These are phyloP conservation scores for Pycnomerus fuliginosus DNA, from an alignment of 2,888 invertebrate species.

Conservation along the genomic window DNA sequence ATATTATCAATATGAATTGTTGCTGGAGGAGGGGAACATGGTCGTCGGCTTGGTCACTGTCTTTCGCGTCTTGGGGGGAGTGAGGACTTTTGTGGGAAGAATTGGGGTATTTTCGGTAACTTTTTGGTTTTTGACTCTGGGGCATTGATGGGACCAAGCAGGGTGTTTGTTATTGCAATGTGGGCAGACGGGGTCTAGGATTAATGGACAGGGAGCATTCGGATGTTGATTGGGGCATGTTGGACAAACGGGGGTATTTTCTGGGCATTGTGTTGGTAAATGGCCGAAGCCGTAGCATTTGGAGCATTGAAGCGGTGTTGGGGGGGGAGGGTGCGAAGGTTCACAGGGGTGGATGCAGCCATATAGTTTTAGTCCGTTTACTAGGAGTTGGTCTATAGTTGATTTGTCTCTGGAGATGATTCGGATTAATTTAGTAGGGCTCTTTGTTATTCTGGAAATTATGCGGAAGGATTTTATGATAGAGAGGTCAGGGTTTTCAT, in stretches of 20 bases:
- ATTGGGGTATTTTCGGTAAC: slow-evolving; percentile 1
- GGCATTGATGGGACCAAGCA: slow-evolving; percentile 3
- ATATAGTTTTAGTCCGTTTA: not conserved
- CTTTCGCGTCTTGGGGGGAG: not conserved
- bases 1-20: not conserved
- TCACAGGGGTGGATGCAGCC: not conserved
- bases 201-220: not conserved
- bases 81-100: not conserved
- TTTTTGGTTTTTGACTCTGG: not conserved
- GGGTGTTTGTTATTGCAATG: slow-evolving; percentile 1
- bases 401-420: slow-evolving; percentile 2
- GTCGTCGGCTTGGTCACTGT: slow-evolving; percentile 1
- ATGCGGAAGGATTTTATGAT: too few relatives aligned
- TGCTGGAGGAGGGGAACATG: not conserved
- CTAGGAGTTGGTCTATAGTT: not conserved
- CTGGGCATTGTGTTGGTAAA: not conserved
- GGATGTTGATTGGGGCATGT: slow-evolving; percentile 1
- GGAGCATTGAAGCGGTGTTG: slow-evolving; percentile 2
- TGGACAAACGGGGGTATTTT: slow-evolving; percentile 1
- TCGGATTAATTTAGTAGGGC: not conserved
- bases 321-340: slow-evolving; percentile 1
- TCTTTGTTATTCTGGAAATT: not conserved
- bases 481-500: too few relatives aligned
- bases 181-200: not conserved
- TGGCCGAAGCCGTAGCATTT: slow-evolving; percentile 3